Evolutionary conservation across 2,113 vertebrate species (phyloP), one percentile per base, ranked within the genome.

Genomic region (Oryzias curvinotus): DNA sequence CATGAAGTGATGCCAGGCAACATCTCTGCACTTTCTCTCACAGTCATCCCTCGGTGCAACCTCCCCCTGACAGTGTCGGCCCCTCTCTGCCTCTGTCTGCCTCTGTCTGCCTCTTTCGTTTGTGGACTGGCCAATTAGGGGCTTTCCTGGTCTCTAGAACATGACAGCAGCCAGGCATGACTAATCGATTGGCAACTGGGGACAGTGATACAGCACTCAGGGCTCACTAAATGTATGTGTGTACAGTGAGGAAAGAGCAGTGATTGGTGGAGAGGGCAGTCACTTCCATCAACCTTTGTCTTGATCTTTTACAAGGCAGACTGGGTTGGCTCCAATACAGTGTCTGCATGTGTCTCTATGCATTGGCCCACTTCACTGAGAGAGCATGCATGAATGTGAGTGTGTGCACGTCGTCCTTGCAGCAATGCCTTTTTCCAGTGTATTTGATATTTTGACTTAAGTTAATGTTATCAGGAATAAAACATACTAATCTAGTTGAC

Each of bases 141-240:
- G 84, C 87, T 87, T 79, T 87, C 92, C 87, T 89, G 90, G 81
- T 89, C 91, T 91, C 75, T 75, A 88, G 88, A 87, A 92, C 87
- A 93, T 81, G 50, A 88, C 91, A 91, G 89, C 91, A 85, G 86
- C 90, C 90, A 93, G 86, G 88, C 92, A 93, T 89, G 89, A 92
- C 91, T 92, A 94, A 95, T 95, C 94, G 77, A 94, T 95, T 86
- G 85, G 80, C 73, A 57, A 84, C 83, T 87, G 63, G 89, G 81
- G 88, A 92, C 86, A 88, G 89, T 49, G 85, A 85, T 86, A 89
- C 72, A 86, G 58, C 52, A 61, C 73, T 80, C 47, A 58, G 68
- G 55, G 65, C 73, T 79, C 50, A 62, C 58, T 41, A 43, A 63
- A 58, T 53, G 15, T 66, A 48, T 63, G 41, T 58, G 48, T 46